Conservation (phyloP, 2,888 invertebrate species). For the Crossocerus cetratus region DNA sequence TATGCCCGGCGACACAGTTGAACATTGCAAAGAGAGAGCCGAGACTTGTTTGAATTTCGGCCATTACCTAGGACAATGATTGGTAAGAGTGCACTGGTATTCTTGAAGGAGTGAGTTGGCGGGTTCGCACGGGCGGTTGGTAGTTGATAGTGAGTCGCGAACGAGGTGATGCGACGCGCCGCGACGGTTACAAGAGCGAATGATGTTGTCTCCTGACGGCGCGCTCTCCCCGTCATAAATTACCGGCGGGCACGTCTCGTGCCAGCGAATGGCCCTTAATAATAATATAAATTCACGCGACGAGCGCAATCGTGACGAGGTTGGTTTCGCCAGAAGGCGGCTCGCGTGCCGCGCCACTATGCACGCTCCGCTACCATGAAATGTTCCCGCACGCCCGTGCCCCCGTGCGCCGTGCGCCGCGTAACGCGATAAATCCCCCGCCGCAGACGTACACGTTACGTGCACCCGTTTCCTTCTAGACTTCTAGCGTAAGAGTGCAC, state of each 20-base stretch:
- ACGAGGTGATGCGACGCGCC: no score
- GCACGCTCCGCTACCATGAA: neutral
- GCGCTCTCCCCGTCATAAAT: slow-evolving; percentile 3
- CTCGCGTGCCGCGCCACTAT: neutral
- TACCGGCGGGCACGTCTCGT: neutral
- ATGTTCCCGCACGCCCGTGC: neutral
- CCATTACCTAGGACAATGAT: no score
- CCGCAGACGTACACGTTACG: neutral
- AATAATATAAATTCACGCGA: slow-evolving; percentile 15
- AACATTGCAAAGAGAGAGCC: no score
- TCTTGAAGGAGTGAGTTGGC: slow-evolving; percentile 4
- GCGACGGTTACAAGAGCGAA: slow-evolving; percentile 3
- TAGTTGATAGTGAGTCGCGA: no score
- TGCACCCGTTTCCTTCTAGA: neutral
- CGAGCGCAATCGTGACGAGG: slow-evolving; percentile 7
- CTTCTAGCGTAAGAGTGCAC: neutral
- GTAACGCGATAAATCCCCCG: neutral
- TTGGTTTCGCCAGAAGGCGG: neutral
- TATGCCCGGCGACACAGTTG: no score
- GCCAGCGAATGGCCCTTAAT: slow-evolving; percentile 13
- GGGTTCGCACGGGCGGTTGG: no score
- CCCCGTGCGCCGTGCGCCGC: no score
- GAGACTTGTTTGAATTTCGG: no score
- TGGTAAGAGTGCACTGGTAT: neutral
- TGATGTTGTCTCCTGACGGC: slow-evolving; percentile 11